Base-by-base conservation (phyloP, 1,140 invertebrate genomes). In the Melanaphis sacchari region DNA sequence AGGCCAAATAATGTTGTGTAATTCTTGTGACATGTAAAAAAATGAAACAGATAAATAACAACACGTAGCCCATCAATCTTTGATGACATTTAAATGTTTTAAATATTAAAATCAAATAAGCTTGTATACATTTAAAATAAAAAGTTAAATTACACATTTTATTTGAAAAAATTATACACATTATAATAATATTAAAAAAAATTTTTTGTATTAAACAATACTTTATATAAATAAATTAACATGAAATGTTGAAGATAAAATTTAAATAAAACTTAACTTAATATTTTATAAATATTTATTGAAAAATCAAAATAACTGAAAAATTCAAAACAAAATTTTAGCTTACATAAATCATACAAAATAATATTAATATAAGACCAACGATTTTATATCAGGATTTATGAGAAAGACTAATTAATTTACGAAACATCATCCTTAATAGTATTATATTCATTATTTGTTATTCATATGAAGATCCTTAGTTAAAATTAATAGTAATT, bases 1-100 rank as follows among this genome's bases (percentile, higher is more conserved):
- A 31, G n/a, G 91, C 76, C 76, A 85, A 93, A 84, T 85, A 85
- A 93, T 52, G 91, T 54, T 93, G 81, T 41, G 81, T 41, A 40
- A 52, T 84, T 93, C 91, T 52, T 85, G 91, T 85, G 81, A 85
- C 91, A 54, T 85, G 91, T 85, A 85, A 40, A 93, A 85, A 85
- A 36, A 43, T 36, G 2, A 54, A 93, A 7, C 9, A 31, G 41
- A 93, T 84, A 93, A 93, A 85, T 90, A 66, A 90, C 52, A 5
- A 24, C 49, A 26, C 49, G 40, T 31, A 54, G 46, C 22, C 21
- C 36, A 89, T 54, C 88, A 54, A 54, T 40, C 36, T 15, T 54
- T 40, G 49, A 89, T 89, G 88, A 38, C 46, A 52, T 52, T 38
- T 89, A 38, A 38, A 49, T 22, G 24, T 2, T 11, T 49, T 36